Evolutionary conservation across 2,113 vertebrate species (phyloP).

Genomic region (Ptilonorhynchus violaceus): DNA sequence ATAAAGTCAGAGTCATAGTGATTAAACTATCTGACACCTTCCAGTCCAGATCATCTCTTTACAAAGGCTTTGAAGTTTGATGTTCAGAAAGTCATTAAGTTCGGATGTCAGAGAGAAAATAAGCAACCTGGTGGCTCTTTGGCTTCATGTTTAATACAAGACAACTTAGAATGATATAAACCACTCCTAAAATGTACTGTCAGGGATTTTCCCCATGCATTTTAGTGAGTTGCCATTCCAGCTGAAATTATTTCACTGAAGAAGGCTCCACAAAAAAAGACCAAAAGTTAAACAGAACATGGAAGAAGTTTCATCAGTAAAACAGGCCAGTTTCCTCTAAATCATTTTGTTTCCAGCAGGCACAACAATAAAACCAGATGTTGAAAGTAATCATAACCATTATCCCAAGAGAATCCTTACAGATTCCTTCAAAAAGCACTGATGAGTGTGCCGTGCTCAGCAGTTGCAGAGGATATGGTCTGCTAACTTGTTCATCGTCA

Average conservation of each 20-base stretch:
- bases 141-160: background rate
- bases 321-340: background rate
- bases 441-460: background rate
- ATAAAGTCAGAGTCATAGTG: background rate
- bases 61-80: background rate
- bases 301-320: background rate
- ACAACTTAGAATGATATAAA: background rate
- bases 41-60: background rate
- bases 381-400: background rate
- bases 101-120: background rate
- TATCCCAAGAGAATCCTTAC: background rate
- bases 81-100: background rate
- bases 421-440: background rate
- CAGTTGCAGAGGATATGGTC: background rate
- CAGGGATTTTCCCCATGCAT: background rate
- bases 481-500: background rate
- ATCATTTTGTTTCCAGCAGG: background rate
- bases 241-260: background rate
- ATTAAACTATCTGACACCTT: background rate
- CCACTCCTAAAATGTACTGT: background rate
- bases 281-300: background rate
- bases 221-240: background rate
- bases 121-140: background rate
- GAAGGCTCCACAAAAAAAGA: background rate
- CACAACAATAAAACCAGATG: background rate